Evolutionary conservation across 2,113 vertebrate species (phyloP).

Genomic region (Australoheros scitulus): DNA sequence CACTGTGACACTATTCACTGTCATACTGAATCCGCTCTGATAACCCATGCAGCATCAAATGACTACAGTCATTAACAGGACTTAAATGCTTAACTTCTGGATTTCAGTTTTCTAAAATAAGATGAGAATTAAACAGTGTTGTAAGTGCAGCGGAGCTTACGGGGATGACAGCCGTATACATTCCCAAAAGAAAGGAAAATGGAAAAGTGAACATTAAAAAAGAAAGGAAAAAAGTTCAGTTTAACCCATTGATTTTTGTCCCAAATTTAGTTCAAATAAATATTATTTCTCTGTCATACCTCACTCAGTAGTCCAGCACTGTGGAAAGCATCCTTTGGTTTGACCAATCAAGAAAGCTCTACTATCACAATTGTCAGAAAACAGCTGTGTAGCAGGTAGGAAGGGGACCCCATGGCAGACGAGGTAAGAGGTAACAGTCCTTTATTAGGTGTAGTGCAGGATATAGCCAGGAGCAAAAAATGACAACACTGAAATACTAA

Average conservation of each 20-base stretch:
- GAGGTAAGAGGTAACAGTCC: too few relatives aligned
- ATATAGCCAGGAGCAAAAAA: too few relatives aligned
- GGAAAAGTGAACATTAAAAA: neutral
- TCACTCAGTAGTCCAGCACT: neutral
- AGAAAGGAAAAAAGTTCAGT: neutral
- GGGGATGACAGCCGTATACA: neutral
- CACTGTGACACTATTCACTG: conserved; percentile 39
- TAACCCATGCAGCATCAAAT: conserved; percentile 24
- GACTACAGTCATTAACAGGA: conserved; percentile 40
- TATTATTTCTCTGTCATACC: conserved; percentile 2
- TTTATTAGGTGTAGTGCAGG: too few relatives aligned
- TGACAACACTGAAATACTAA: too few relatives aligned
- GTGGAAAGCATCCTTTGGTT: neutral
- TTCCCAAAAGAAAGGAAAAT: neutral
- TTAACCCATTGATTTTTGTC: conserved; percentile 23
- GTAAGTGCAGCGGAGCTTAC: neutral
- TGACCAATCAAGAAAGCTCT: neutral
- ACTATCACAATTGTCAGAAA: too few relatives aligned
- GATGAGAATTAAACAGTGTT: neutral
- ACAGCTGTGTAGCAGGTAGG: too few relatives aligned
- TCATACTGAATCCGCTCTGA: conserved; percentile 27
- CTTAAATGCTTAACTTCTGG: conserved; percentile 34
- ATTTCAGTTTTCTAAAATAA: conserved; percentile 15
- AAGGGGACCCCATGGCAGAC: too few relatives aligned
- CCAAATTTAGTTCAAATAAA: conserved; percentile 27